Percentiles rank a stretch among this genome's conserved stretches.
Conservation (phyloP, 2,113 vertebrate genomes). For the Sceloporus tristichus region DNA sequence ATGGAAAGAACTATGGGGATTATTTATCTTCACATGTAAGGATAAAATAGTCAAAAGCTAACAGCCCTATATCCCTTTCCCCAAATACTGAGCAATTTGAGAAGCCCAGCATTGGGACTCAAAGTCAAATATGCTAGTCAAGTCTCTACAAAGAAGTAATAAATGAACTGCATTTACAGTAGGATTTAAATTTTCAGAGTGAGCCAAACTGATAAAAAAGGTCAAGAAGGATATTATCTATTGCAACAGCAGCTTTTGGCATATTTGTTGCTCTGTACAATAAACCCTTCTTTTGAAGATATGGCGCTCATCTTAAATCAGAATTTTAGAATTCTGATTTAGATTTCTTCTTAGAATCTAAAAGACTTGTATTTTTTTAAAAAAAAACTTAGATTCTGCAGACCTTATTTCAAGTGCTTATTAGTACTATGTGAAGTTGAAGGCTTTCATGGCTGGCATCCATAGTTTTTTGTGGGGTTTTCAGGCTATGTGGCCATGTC, state of each 20-base stretch:
- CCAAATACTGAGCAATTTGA: slow-evolving; percentile 11
- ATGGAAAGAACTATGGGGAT: too few relatives aligned
- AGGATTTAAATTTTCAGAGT: slow-evolving; percentile 52
- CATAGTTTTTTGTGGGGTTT: too few relatives aligned
- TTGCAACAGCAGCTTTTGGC: slow-evolving; percentile 43
- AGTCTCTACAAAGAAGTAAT: slow-evolving; percentile 41
- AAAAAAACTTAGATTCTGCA: not conserved
- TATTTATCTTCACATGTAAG: too few relatives aligned
- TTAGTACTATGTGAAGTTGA: not conserved
- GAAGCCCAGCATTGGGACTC: slow-evolving; percentile 10
- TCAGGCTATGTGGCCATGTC: not conserved
- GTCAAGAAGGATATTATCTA: slow-evolving; percentile 34
- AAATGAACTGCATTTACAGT: slow-evolving; percentile 53
- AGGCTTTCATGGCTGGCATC: not conserved
- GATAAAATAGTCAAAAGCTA: too few relatives aligned
- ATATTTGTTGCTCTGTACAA: slow-evolving; percentile 15
- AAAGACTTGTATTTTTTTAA: not conserved
- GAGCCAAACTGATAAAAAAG: slow-evolving; percentile 48
- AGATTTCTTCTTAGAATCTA: not conserved
- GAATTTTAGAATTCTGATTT: too few relatives aligned
- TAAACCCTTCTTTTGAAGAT: not conserved
- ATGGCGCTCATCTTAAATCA: not conserved
- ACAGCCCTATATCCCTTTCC: too few relatives aligned
- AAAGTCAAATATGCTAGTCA: slow-evolving; percentile 44
- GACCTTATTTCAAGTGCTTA: not conserved